Evolutionary conservation across 30 jellyfish, hydroid and myxozoan species (phyloP).

Genomic region (Cassiopea andromeda): DNA sequence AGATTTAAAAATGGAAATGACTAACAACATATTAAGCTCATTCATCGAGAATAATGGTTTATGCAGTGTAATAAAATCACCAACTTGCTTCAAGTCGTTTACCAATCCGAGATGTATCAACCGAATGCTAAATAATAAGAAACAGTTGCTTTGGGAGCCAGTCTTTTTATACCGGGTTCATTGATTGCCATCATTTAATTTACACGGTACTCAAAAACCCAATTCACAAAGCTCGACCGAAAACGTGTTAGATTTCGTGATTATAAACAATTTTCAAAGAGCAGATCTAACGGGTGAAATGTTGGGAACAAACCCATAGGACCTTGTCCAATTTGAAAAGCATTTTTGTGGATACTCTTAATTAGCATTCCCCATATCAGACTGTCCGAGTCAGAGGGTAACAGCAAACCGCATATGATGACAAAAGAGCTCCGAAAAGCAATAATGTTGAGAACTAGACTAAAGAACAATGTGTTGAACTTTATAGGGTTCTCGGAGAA

Average conservation of each 20-base stretch:
- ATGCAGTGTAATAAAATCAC: conserved; percentile 13
- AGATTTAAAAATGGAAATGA: conserved; percentile 1
- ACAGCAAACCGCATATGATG: background rate
- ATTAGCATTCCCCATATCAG: background rate
- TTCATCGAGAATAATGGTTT: conserved; percentile 5
- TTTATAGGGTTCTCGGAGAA: too few species aligned
- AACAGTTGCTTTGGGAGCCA: background rate
- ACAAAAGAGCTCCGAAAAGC: background rate
- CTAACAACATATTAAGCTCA: background rate
- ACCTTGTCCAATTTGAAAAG: background rate
- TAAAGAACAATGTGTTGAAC: background rate
- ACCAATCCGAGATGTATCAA: conserved; percentile 11
- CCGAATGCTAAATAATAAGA: background rate
- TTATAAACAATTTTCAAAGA: background rate
- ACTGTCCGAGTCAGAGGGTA: background rate
- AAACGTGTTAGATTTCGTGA: background rate
- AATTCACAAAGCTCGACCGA: background rate
- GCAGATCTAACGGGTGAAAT: background rate
- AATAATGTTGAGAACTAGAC: background rate
- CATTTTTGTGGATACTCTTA: background rate
- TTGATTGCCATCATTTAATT: background rate
- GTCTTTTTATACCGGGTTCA: background rate
- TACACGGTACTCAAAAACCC: background rate
- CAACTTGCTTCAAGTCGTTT: conserved; percentile 15
- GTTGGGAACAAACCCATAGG: background rate